Percentiles rank a stretch among this genome's conserved stretches.
phyloP scores from a whole-genome alignment of 1,140 invertebrate species.

The Gryon sp. region DNA sequence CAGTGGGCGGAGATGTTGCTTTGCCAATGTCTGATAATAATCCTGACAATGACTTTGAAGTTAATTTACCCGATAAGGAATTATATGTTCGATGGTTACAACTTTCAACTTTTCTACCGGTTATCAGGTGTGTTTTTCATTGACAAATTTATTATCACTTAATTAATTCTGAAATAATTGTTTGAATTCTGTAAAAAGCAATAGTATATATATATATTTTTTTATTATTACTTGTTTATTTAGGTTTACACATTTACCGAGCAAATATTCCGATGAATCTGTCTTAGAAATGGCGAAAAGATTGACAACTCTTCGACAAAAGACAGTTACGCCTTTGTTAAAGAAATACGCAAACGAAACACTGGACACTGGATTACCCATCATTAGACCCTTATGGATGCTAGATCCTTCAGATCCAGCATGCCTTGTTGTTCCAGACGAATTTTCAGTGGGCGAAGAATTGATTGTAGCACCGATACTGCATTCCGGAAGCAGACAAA shows the following conservation, averaged over 20 bases:
- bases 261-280: constrained; percentile 89
- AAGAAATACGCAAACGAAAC: constrained; percentile 88
- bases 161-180: no score
- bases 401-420: constrained; percentile 89
- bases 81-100: constrained; percentile 97
- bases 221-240: neutral
- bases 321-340: constrained; percentile 86
- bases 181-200: no score
- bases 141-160: no score
- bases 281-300: constrained; percentile 88
- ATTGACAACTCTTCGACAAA: constrained; percentile 87
- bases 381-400: constrained; percentile 96
- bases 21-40: constrained; percentile 81
- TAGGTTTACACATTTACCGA: constrained; percentile 92
- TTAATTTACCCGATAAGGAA: constrained; percentile 88
- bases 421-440: constrained; percentile 89
- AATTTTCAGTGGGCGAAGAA: constrained; percentile 95
- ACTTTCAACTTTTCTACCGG: constrained; percentile 93
- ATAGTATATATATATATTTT: no score
- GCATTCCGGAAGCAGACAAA: constrained; percentile 81
- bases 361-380: constrained; percentile 88
- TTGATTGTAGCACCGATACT: constrained; percentile 95
- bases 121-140: constrained; percentile 81
- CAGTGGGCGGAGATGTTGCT: constrained; percentile 92
- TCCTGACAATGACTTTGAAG: constrained; percentile 80